phyloP scores from a whole-genome alignment of 2,113 vertebrate genomes.

The Chloebia gouldiae region DNA sequence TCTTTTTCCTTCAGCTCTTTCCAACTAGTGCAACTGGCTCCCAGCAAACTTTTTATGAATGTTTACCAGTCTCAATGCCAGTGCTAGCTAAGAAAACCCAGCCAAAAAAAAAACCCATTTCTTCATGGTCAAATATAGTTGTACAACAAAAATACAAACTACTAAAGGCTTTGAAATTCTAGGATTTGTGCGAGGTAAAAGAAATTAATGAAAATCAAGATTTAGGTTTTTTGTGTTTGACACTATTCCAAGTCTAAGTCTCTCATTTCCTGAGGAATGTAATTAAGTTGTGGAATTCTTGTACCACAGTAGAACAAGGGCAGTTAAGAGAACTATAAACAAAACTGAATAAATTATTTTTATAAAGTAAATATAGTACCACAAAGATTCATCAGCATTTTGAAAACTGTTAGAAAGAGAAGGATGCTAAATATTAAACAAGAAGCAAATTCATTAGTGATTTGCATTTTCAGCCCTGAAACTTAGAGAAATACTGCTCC shows the following conservation, averaged over 20 bases:
- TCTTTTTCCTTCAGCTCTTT: neutral
- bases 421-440: neutral
- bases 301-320: neutral
- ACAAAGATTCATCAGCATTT: neutral
- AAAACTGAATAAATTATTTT: neutral
- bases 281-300: slow-evolving; percentile 4
- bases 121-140: neutral
- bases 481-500: neutral
- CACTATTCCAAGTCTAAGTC: neutral
- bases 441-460: neutral
- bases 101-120: neutral
- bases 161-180: neutral
- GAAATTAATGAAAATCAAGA: neutral
- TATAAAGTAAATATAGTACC: neutral
- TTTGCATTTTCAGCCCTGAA: neutral
- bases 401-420: neutral
- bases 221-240: neutral
- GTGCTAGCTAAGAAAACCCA: neutral
- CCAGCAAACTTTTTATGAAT: neutral
- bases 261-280: slow-evolving; percentile 13
- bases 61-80: neutral
- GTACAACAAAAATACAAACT: neutral
- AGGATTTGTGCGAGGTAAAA: neutral
- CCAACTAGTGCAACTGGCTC: neutral
- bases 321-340: neutral